phyloP scores from a whole-genome alignment of 2,113 vertebrate species.

The Menidia beryllina region DNA sequence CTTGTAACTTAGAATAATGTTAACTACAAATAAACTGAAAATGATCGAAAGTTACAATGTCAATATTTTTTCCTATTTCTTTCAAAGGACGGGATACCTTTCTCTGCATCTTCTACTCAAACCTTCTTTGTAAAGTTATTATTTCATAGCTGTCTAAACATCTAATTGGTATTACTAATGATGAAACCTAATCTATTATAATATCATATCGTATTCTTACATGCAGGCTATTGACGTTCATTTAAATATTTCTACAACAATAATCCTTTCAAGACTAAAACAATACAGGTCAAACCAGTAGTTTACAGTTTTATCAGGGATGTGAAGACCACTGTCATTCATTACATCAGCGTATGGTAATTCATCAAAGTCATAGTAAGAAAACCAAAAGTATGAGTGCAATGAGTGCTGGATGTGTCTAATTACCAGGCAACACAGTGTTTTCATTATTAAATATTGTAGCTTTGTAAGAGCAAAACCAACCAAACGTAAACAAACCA shows the following conservation, averaged over 20 bases:
- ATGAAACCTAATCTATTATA: no score
- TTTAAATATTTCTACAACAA: neutral
- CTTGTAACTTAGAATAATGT: no score
- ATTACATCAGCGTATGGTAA: constrained; percentile 19
- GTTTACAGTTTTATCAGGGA: constrained; percentile 17
- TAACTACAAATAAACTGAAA: no score
- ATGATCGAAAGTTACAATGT: no score
- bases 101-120: no score
- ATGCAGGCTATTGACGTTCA: neutral
- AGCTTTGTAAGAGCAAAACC: constrained; percentile 14
- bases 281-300: neutral
- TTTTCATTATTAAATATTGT: constrained; percentile 33
- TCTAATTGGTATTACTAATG: no score
- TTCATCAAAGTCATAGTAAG: constrained; percentile 1
- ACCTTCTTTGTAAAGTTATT: no score
- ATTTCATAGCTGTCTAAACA: no score
- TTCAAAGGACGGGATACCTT: no score
- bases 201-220: no score
- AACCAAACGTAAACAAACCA: constrained; percentile 27
- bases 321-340: constrained; percentile 19
- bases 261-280: neutral
- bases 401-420: constrained; percentile 25
- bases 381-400: constrained; percentile 34
- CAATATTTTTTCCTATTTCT: no score
- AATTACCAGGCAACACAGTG: constrained; percentile 44